Evolutionary conservation across 2,888 invertebrate species (phyloP).

Genomic region (Didymodactylos carnosus): DNA sequence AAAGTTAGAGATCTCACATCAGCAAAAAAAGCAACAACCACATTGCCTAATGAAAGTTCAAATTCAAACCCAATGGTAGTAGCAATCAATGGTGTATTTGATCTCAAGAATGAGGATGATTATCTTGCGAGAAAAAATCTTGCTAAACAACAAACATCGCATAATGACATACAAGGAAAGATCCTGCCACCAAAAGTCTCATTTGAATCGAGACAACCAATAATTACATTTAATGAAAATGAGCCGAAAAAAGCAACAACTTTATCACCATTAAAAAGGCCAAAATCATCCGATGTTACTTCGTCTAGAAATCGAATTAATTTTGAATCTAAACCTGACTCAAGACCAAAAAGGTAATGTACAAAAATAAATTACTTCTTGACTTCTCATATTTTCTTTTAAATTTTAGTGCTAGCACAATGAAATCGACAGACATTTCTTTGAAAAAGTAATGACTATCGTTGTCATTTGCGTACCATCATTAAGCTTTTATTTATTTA

Average conservation of each 20-base stretch:
- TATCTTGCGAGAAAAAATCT: not conserved
- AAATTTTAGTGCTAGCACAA: not conserved
- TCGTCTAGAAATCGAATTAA: not conserved
- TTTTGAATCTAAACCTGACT: not conserved
- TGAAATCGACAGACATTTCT: not conserved
- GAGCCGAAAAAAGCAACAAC: too few species aligned
- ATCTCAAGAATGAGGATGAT: not conserved
- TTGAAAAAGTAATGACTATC: not conserved
- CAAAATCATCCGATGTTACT: not conserved
- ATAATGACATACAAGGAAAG: not conserved
- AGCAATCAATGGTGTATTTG: not conserved
- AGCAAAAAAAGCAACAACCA: too few species aligned
- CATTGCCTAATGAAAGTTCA: too few species aligned
- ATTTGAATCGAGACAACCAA: not conserved
- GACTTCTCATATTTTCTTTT: not conserved
- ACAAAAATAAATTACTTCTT: not conserved
- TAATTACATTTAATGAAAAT: not conserved
- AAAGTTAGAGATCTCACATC: too few species aligned
- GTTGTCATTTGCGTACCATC: not conserved
- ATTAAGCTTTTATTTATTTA: not conserved
- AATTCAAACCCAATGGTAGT: not conserved
- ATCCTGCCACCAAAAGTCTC: not conserved
- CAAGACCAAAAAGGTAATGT: not conserved
- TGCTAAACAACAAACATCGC: not conserved
- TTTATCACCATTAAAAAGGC: not conserved